phyloP scores from a whole-genome alignment of 2,797 vertebrate genomes.

The Podarcis lilfordi region DNA sequence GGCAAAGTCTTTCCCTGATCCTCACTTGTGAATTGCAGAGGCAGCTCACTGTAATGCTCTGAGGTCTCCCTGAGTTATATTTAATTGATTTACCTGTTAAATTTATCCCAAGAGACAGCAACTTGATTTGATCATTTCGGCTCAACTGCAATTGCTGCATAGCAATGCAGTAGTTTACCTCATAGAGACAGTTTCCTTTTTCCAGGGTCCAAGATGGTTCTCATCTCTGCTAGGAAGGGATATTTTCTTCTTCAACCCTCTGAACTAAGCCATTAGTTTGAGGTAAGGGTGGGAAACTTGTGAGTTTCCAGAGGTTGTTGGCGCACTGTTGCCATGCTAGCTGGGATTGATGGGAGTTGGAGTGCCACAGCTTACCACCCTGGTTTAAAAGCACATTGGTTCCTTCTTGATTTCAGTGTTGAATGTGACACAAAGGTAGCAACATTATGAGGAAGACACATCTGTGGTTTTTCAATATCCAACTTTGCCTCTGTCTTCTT shows the following conservation, averaged over 20 bases:
- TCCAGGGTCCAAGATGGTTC: background rate
- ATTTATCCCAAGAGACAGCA: slow-evolving; percentile 12
- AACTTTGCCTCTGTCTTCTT: background rate
- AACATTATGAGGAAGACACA: background rate
- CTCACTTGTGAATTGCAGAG: background rate
- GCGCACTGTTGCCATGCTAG: too few relatives aligned
- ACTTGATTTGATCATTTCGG: background rate
- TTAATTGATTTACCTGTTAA: slow-evolving; percentile 7
- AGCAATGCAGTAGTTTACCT: background rate
- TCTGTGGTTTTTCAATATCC: background rate
- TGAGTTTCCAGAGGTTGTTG: too few relatives aligned
- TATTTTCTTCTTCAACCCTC: background rate
- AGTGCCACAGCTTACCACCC: too few relatives aligned
- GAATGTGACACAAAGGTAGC: background rate
- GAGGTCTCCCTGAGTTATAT: background rate
- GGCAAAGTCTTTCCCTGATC: background rate
- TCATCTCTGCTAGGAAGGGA: background rate
- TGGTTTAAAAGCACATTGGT: background rate
- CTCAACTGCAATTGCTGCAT: background rate
- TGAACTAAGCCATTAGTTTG: background rate
- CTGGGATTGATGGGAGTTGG: too few relatives aligned
- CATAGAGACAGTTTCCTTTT: background rate
- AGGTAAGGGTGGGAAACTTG: too few relatives aligned
- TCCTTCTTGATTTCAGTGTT: background rate
- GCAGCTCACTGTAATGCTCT: background rate